These are phyloP conservation scores for Pocota personata DNA, from an alignment of 2,888 invertebrate genomes.

Conservation along the genomic window DNA sequence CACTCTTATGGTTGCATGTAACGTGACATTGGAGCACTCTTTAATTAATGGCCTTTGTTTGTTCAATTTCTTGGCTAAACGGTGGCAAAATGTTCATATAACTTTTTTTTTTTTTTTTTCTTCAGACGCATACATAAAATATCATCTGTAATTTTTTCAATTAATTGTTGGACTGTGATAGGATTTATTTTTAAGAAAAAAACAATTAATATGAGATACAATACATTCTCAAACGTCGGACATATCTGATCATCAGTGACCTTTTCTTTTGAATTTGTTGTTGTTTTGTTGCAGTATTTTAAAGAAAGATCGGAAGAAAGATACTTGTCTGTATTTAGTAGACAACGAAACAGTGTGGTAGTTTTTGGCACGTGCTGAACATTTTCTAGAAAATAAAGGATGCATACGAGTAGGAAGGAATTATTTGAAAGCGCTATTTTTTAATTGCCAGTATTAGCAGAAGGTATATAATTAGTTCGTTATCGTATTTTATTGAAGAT, in stretches of 20 bases:
- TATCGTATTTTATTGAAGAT: too few relatives aligned
- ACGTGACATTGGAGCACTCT: constrained; percentile 24
- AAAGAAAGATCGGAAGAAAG: neutral
- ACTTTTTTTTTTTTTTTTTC: neutral
- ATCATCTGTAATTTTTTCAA: neutral
- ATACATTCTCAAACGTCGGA: neutral
- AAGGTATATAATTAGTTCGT: too few relatives aligned
- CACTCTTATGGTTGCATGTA: neutral
- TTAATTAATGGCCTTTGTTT: constrained; percentile 27
- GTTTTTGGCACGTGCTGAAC: too few relatives aligned
- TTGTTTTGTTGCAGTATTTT: neutral
- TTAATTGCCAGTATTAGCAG: too few relatives aligned
- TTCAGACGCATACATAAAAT: neutral
- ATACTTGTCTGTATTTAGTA: too few relatives aligned
- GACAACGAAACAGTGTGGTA: too few relatives aligned
- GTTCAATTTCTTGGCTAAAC: constrained; percentile 14
- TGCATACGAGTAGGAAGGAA: too few relatives aligned
- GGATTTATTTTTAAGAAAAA: neutral
- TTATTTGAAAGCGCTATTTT: too few relatives aligned
- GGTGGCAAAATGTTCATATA: neutral
- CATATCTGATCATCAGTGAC: neutral
- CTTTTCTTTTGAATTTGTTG: neutral
- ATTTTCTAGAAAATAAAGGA: too few relatives aligned
- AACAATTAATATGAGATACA: neutral
- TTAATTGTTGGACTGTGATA: neutral